These are phyloP conservation scores for Pristis pectinata DNA, from an alignment of 2,797 vertebrate genomes.

Conservation along the genomic window DNA sequence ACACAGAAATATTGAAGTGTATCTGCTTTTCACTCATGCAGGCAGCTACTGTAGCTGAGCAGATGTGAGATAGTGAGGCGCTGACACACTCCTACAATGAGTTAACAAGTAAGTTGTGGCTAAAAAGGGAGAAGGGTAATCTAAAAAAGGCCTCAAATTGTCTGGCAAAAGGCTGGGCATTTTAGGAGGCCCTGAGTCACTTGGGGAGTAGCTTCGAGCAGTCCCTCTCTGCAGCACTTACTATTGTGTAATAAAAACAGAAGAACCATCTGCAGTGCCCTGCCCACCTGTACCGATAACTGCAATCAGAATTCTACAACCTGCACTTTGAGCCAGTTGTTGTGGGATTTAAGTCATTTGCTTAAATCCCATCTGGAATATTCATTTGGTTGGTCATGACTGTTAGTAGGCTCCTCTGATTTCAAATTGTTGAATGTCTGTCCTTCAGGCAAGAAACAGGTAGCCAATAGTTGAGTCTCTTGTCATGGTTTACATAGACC, in stretches of 20 bases:
- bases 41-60: background rate
- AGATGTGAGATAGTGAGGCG: background rate
- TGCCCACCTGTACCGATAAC: background rate
- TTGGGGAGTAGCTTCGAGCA: background rate
- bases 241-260: background rate
- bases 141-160: background rate
- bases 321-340: too few relatives aligned
- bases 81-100: too few relatives aligned
- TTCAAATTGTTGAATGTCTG: background rate
- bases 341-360: too few relatives aligned
- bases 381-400: too few relatives aligned
- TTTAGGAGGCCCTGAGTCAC: background rate
- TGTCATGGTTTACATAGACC: background rate
- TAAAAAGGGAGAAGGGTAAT: background rate
- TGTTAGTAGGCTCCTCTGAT: too few relatives aligned
- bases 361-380: too few relatives aligned
- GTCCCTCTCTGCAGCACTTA: background rate
- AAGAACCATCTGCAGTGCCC: background rate
- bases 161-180: background rate
- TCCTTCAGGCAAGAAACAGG: background rate
- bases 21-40: background rate
- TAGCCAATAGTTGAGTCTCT: background rate
- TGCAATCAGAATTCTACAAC: too few relatives aligned
- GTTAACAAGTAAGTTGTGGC: background rate
- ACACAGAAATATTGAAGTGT: background rate